Percentiles rank a stretch among this genome's conserved stretches.
Conservation (phyloP, 2,113 vertebrate genomes). For the Dendropsophus ebraccatus region DNA sequence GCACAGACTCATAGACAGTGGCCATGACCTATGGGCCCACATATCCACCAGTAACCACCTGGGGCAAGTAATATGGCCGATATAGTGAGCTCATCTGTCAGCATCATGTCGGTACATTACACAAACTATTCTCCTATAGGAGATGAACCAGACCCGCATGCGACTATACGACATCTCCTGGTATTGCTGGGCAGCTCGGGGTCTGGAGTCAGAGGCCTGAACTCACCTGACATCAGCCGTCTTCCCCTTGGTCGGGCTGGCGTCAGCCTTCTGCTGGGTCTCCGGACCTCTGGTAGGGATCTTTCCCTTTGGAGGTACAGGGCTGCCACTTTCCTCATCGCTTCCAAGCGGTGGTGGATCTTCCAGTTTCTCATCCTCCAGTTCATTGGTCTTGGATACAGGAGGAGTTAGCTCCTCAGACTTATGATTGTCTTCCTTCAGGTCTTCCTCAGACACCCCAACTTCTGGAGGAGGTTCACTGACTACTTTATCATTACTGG, state of each 20-base stretch:
- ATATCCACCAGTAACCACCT: background rate
- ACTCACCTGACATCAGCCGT: slow-evolving; percentile 64
- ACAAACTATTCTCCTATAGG: too few species aligned
- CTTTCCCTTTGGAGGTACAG: background rate
- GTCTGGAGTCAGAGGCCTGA: too few species aligned
- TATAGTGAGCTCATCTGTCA: too few species aligned
- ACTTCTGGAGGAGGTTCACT: background rate
- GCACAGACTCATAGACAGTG: background rate
- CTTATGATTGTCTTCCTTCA: background rate
- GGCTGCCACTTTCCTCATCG: slow-evolving; percentile 33
- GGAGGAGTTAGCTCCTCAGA: background rate
- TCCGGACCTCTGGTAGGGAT: background rate
- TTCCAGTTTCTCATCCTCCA: slow-evolving; percentile 42
- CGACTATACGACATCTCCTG: too few species aligned
- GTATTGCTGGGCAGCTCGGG: too few species aligned
- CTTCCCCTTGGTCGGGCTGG: background rate
- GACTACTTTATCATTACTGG: background rate
- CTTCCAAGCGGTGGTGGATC: slow-evolving; percentile 58
- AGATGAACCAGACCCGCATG: background rate
- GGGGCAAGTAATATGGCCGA: too few species aligned
- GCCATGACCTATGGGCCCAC: background rate
- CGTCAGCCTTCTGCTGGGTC: background rate
- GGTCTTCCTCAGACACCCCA: background rate
- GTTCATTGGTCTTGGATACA: slow-evolving; percentile 41
- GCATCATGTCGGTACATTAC: too few species aligned